phyloP scores from a whole-genome alignment of 2,113 vertebrate genomes.

The Takifugu flavidus region DNA sequence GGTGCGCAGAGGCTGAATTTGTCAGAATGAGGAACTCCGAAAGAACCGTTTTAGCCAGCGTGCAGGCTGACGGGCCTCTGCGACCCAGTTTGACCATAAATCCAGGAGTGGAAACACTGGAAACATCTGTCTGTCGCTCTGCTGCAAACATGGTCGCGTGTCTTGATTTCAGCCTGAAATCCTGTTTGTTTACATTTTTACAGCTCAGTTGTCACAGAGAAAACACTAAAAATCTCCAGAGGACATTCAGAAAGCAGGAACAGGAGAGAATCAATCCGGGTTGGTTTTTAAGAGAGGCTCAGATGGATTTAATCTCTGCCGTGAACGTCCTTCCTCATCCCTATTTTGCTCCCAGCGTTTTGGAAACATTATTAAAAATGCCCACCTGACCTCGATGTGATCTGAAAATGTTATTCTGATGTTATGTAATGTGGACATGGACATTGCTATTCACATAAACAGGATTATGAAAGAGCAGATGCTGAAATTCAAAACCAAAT shows the following conservation, averaged over 20 bases:
- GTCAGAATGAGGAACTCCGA: slow-evolving; percentile 42
- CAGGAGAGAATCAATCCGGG: slow-evolving; percentile 2
- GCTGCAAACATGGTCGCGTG: too few relatives aligned
- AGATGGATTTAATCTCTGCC: slow-evolving; percentile 32
- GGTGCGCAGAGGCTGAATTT: slow-evolving; percentile 35
- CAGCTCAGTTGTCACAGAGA: neutral
- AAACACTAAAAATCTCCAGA: neutral
- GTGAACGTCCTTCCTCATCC: neutral
- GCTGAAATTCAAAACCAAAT: neutral
- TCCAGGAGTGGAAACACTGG: slow-evolving; percentile 22
- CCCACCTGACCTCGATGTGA: neutral
- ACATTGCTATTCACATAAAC: slow-evolving; percentile 6
- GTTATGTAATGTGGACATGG: slow-evolving; percentile 14
- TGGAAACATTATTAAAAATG: slow-evolving; percentile 8
- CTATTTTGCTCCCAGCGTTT: slow-evolving; percentile 1
- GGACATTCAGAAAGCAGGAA: too few relatives aligned
- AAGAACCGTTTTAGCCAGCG: slow-evolving; percentile 17
- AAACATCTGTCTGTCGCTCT: neutral
- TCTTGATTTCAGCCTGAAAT: neutral
- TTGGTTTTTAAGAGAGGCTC: neutral
- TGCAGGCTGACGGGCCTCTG: slow-evolving; percentile 23
- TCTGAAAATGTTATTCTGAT: neutral
- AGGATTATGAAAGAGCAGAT: slow-evolving; percentile 7
- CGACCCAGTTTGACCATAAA: slow-evolving; percentile 39
- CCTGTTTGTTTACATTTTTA: neutral